Conservation (phyloP, 1,140 invertebrate species). For the Atta texana region DNA sequence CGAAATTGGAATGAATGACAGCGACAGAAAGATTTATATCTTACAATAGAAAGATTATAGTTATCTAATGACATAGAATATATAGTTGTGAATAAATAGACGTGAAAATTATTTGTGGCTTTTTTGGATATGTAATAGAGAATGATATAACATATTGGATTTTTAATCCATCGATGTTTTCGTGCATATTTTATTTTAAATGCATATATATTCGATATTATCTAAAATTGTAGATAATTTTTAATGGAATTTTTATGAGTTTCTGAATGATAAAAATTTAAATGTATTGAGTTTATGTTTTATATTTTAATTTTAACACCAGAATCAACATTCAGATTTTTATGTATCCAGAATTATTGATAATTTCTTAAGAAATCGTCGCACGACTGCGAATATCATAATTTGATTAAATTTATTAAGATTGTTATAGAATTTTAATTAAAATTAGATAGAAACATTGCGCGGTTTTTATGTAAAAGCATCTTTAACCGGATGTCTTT, state of each 20-base stretch:
- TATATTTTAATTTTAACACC: not conserved
- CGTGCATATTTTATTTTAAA: not conserved
- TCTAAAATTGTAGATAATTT: not conserved
- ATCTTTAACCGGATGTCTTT: not conserved
- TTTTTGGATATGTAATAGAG: not conserved
- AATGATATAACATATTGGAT: not conserved
- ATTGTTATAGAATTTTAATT: not conserved
- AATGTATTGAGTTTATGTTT: not conserved
- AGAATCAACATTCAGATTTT: not conserved
- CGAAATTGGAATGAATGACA: not conserved
- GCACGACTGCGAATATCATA: not conserved
- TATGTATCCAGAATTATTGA: not conserved
- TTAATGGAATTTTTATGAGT: slow-evolving; percentile 1
- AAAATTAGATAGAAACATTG: not conserved
- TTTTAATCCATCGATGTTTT: not conserved
- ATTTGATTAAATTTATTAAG: not conserved
- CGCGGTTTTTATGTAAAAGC: not conserved
- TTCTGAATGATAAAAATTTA: not conserved
- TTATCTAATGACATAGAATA: not conserved
- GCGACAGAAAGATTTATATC: not conserved
- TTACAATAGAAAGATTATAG: not conserved
- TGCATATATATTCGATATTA: not conserved
- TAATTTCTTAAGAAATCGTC: not conserved
- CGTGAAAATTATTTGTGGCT: not conserved
- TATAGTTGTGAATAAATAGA: not conserved